Evolutionary conservation across 2,797 vertebrate genomes (phyloP).

Genomic region (Hapalemur alaotrensis): DNA sequence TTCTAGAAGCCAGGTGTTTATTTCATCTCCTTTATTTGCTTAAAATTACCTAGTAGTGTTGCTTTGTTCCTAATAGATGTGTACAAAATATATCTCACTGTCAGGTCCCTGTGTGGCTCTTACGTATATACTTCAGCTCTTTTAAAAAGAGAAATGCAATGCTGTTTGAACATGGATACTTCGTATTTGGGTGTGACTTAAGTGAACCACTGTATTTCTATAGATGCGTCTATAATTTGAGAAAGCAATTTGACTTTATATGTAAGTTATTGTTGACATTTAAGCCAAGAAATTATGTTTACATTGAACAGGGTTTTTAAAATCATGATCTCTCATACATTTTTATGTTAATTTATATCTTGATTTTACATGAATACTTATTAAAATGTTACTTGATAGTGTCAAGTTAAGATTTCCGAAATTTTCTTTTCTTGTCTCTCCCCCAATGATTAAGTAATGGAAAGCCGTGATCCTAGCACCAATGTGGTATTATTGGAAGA

Average conservation of each 20-base stretch:
- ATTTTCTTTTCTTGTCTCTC: conserved; percentile 46
- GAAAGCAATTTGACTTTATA: conserved; percentile 39
- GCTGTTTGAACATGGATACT: background rate
- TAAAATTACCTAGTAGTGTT: background rate
- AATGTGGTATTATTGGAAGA: conserved; percentile 98
- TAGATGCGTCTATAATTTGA: conserved; percentile 1
- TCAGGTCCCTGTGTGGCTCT: background rate
- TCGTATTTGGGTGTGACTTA: conserved; percentile 28
- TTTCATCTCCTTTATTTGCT: conserved; percentile 23
- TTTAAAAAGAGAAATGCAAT: conserved; percentile 37
- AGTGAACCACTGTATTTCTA: background rate
- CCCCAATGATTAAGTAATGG: conserved; percentile 88
- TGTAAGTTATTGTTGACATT: conserved; percentile 15
- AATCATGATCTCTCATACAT: background rate
- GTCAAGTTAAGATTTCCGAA: conserved; percentile 52
- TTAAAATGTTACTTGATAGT: background rate
- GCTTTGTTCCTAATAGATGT: background rate
- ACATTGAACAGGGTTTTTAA: background rate
- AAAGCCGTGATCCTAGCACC: conserved; percentile 97
- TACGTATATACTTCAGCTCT: background rate
- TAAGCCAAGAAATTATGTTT: conserved; percentile 44
- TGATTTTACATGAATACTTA: conserved; percentile 32
- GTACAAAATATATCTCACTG: background rate
- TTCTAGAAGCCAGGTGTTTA: conserved; percentile 22
- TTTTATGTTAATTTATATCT: conserved; percentile 32